A percentile compares a stretch with the other conserved stretches of the same genome.
phyloP scores from a whole-genome alignment of 2,113 vertebrate genomes.

The Nipponia nippon region DNA sequence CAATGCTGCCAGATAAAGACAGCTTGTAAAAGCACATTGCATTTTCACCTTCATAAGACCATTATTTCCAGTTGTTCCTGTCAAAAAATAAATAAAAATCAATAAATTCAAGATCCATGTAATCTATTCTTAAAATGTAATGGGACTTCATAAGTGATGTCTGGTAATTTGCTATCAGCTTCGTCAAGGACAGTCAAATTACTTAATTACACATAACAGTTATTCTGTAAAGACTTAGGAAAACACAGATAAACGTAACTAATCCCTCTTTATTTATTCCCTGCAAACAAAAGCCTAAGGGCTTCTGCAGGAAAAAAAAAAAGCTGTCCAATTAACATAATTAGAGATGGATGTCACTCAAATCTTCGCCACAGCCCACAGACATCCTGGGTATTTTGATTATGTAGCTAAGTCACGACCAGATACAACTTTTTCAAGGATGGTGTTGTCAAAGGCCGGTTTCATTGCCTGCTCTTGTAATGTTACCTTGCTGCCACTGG shows the following conservation, averaged over 20 bases:
- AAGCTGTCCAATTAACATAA: slow-evolving; percentile 24
- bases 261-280: slow-evolving; percentile 63
- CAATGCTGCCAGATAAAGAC: not conserved
- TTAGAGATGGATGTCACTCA: slow-evolving; percentile 24
- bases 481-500: not conserved
- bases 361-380: not conserved
- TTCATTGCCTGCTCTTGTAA: not conserved
- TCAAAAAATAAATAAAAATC: not conserved
- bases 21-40: not conserved
- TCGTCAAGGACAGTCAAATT: slow-evolving; percentile 40
- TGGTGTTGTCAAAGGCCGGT: not conserved
- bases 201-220: slow-evolving; percentile 45
- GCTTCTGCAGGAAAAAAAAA: not conserved
- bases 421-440: not conserved
- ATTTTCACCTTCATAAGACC: slow-evolving; percentile 36
- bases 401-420: not conserved
- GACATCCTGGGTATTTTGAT: not conserved
- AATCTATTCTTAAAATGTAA: slow-evolving; percentile 30
- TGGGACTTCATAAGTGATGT: not conserved
- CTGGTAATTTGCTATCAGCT: slow-evolving; percentile 35
- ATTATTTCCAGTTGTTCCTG: slow-evolving; percentile 3
- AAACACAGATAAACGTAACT: slow-evolving; percentile 63
- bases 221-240: slow-evolving; percentile 54
- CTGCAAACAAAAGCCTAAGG: slow-evolving; percentile 56
- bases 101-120: slow-evolving; percentile 5